Base-by-base conservation (phyloP, 2,888 invertebrate genomes). In the Corbicula japonica region DNA sequence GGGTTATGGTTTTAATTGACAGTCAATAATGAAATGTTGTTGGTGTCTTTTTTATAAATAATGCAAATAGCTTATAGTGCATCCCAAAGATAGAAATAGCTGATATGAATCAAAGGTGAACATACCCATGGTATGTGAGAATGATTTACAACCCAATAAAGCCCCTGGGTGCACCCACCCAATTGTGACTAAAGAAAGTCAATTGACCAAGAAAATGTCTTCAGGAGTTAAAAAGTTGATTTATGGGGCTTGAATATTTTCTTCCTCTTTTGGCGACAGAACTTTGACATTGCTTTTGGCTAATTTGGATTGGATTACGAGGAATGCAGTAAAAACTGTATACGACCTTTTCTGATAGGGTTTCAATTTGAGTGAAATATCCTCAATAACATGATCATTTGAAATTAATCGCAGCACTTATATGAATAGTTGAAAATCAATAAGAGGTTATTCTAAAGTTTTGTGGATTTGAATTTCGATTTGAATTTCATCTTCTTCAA, bases 181-280 rank as follows among this genome's bases (percentile, higher is more conserved):
- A 54, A 38, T 66, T 41, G 65, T 52, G 54, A 66, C 52, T 66
- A 52, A 66, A 66, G 54, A 52, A 28, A 41, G 28, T 66, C 54
- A 66, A 54, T 66, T 66, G 66, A 54, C 66, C 66, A 66, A 50
- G 52, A 52, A 52, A 38, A 41, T 54, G 52, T 66, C 66, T 54
- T 66, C 66, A 38, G 52, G 58, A 35, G 35, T 38, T 35, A 58
- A 34, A 58, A 18, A 28, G 23, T 66, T 66, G 66, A 66, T 66
- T 66, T 66, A 66, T 54, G 38, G 52, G 35, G 10, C 21, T 52
- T n/a, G 54, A 15, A 50, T 34, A 26, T 34, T 35, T 38, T 28
- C n/a, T 38, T 34, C 52, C 52, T 41, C 38, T 21, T 26, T 15
- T 66, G 66, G 66, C 66, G 66, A 66, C 66, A 56, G 15, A 12